Evolutionary conservation across 1,140 invertebrate species (phyloP), one percentile per base, ranked within the genome.

Genomic region (Anoplophora glabripennis): DNA sequence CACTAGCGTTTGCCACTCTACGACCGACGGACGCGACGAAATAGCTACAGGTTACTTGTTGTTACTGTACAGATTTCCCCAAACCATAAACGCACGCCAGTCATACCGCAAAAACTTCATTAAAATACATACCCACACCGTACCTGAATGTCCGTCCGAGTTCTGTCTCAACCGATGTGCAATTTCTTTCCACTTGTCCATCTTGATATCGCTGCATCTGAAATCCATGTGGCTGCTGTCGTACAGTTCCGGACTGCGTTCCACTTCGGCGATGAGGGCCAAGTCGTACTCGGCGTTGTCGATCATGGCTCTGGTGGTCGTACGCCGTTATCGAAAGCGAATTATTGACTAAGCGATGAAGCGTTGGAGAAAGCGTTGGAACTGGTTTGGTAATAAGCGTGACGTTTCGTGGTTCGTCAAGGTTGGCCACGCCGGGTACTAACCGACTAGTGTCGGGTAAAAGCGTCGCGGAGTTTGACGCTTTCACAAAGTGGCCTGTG

Each of bases 301-400:
- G 7, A 18, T 14, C 17, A 53, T 17, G 18, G 17, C 34, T 35
- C 9, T 49, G 3, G 46, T 44, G 7, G n/a, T 45, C 44, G 4
- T 11, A 12, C 17, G 44, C n/a, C 18, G 40, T 42, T 7, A 34
- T 10, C 47, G 47, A 44, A 38, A 14, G 52, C 10, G 52, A 38
- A 41, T 54, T 54, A 54, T 12, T 21, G 41, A 38, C 47, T n/a
- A 15, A 15, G 35, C 35, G 21, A 21, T 17, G 52, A 21, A 10
- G 52, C 38, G 21, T 28, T 28, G 38, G 52, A 54, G 52, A 54
- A 44, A 54, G 52, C 52, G 52, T 54, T 33, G 52, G 36, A 21
- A 49, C 15, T 49, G 11, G n/a, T 5, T 28, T 28, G 21, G 21
- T 28, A 28, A 2, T 28, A 28, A 28, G 21, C 21, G 21, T 28